Evolutionary conservation across 2,888 invertebrate species (phyloP).

Genomic region (Hirtodrosophila alboralis): DNA sequence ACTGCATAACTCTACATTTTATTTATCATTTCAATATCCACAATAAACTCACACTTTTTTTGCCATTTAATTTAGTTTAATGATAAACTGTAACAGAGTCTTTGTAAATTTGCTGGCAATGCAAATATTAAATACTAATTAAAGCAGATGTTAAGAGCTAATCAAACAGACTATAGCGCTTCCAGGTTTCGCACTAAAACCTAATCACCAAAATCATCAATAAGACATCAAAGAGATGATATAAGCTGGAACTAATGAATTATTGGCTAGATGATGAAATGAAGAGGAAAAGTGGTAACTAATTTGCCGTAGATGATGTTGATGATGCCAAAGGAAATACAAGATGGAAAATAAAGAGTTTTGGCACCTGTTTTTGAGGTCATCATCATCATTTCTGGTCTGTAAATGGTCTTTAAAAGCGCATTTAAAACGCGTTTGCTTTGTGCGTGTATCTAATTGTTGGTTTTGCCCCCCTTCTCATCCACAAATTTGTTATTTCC

Average conservation of each 20-base stretch:
- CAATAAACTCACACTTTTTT: not conserved
- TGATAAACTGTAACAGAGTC: conserved; percentile 1
- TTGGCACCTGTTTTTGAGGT: conserved; percentile 53
- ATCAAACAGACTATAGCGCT: not conserved
- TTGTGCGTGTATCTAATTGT: conserved; percentile 52
- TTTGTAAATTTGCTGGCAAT: conserved; percentile 2
- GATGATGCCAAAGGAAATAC: not conserved
- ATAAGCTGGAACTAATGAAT: conserved; percentile 17
- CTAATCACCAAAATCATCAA: conserved; percentile 72
- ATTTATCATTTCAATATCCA: not conserved
- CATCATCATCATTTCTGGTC: conserved; percentile 39
- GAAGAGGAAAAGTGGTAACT: conserved; percentile 32
- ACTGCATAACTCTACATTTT: no score
- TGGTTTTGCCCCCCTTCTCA: conserved; percentile 3
- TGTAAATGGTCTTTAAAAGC: conserved; percentile 63
- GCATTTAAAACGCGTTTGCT: conserved; percentile 73
- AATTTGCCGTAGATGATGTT: conserved; percentile 36
- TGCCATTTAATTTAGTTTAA: not conserved
- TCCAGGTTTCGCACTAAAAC: conserved; percentile 2
- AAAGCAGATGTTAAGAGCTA: conserved; percentile 27
- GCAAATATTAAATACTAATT: conserved; percentile 56
- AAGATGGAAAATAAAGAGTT: conserved; percentile 16
- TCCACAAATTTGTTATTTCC: not conserved
- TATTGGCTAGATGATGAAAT: no score
- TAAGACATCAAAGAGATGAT: conserved; percentile 65